Conservation (phyloP, 2,113 vertebrate genomes). For the Coracopsis vasa region DNA sequence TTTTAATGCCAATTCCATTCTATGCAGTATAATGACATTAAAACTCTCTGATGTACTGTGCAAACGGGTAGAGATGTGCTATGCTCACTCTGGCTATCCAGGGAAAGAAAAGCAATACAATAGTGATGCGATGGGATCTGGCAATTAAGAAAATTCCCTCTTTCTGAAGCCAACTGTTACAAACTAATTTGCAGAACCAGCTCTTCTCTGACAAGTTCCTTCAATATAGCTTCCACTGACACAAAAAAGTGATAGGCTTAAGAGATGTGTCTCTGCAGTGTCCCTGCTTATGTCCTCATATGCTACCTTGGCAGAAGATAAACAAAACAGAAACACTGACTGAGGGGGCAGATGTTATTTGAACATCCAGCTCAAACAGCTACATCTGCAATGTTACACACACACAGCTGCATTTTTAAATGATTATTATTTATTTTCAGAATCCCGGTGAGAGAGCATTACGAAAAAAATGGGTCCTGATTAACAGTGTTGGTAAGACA, state of each 20-base stretch:
- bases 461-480: neutral
- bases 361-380: neutral
- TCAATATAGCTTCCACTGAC: neutral
- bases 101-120: slow-evolving; percentile 59
- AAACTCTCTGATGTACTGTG: slow-evolving; percentile 39
- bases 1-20: neutral
- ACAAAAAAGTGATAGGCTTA: slow-evolving; percentile 30
- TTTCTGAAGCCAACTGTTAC: slow-evolving; percentile 57
- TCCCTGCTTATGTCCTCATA: neutral
- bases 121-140: slow-evolving; percentile 62
- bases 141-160: slow-evolving; percentile 25
- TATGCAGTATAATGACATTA: slow-evolving; percentile 18
- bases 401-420: neutral
- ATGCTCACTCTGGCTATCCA: slow-evolving; percentile 26
- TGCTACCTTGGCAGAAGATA: neutral
- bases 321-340: neutral
- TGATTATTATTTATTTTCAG: neutral
- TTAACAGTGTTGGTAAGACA: neutral
- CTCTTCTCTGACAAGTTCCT: slow-evolving; percentile 21
- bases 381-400: neutral
- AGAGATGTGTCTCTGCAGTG: neutral
- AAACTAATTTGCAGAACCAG: slow-evolving; percentile 14
- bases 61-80: slow-evolving; percentile 55
- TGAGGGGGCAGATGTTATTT: neutral
- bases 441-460: rapidly evolving